phyloP scores from a whole-genome alignment of 2,113 vertebrate species.

The Alosa alosa region DNA sequence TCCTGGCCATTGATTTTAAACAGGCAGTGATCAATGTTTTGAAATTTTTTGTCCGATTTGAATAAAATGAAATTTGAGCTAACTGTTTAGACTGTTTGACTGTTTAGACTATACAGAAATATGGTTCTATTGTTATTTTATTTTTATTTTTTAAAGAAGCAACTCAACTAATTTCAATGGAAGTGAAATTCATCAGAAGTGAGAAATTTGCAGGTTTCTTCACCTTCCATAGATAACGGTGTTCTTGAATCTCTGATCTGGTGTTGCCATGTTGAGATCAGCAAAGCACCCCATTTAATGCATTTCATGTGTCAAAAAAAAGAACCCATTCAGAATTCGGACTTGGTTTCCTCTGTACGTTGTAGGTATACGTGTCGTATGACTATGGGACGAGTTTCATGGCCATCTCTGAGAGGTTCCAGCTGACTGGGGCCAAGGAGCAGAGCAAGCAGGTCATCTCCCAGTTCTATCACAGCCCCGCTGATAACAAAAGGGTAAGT shows the following conservation, averaged over 20 bases:
- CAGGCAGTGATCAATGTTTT: too few species aligned
- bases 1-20: too few species aligned
- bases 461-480: constrained; percentile 98
- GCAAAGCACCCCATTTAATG: not conserved
- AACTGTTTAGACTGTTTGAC: too few species aligned
- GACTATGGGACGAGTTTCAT: constrained; percentile 88
- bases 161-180: too few species aligned
- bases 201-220: too few species aligned
- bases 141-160: too few species aligned
- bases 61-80: too few species aligned
- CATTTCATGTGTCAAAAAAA: not conserved
- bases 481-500: constrained; percentile 90
- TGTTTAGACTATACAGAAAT: too few species aligned
- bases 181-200: too few species aligned
- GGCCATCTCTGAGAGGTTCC: constrained; percentile 81
- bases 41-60: too few species aligned
- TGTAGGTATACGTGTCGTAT: constrained; percentile 91
- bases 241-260: not conserved
- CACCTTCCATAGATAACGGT: too few species aligned
- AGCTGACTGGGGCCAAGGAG: constrained; percentile 63
- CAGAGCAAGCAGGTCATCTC: constrained; percentile 80
- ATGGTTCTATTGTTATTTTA: too few species aligned
- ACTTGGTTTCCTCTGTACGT: constrained; percentile 11
- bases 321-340: not conserved
- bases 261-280: not conserved